These are phyloP conservation scores for Periophthalmodon schlosseri DNA, from an alignment of 2,113 vertebrate genomes.

Conservation along the genomic window DNA sequence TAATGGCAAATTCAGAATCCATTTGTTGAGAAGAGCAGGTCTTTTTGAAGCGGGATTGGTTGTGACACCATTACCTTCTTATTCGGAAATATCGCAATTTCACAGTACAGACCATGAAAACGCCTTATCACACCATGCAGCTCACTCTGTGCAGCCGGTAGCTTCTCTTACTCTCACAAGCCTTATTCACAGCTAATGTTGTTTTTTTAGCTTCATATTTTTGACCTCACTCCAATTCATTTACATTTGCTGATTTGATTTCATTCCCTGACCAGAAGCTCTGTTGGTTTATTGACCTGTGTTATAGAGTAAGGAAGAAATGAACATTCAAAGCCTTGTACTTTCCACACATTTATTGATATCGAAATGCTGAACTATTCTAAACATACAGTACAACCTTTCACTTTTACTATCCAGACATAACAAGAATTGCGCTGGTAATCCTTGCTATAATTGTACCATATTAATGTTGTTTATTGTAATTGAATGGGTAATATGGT, in stretches of 20 bases:
- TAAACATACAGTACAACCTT: background rate
- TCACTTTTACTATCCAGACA: background rate
- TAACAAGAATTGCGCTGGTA: too few species aligned
- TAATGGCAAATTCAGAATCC: constrained; percentile 10
- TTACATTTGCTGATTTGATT: constrained; percentile 15
- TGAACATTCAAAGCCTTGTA: constrained; percentile 8
- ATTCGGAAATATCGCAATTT: constrained; percentile 44
- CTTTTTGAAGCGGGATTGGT: constrained; percentile 23
- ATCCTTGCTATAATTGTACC: too few species aligned
- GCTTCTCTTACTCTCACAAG: background rate
- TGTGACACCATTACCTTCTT: constrained; percentile 39
- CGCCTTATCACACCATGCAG: constrained; percentile 30
- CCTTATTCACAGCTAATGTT: constrained; percentile 7
- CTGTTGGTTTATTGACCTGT: constrained; percentile 41
- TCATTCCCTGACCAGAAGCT: constrained; percentile 20
- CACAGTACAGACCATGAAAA: constrained; percentile 32
- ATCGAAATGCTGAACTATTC: background rate
- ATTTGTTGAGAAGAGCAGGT: background rate
- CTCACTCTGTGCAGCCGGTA: constrained; percentile 6
- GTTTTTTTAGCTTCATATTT: background rate
- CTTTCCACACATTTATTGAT: constrained; percentile 19
- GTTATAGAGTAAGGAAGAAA: constrained; percentile 16
- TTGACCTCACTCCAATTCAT: constrained; percentile 21
- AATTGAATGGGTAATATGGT: too few species aligned
- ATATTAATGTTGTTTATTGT: too few species aligned